Conservation (phyloP, 2,797 vertebrate genomes). For the Coregonus suidteri region DNA sequence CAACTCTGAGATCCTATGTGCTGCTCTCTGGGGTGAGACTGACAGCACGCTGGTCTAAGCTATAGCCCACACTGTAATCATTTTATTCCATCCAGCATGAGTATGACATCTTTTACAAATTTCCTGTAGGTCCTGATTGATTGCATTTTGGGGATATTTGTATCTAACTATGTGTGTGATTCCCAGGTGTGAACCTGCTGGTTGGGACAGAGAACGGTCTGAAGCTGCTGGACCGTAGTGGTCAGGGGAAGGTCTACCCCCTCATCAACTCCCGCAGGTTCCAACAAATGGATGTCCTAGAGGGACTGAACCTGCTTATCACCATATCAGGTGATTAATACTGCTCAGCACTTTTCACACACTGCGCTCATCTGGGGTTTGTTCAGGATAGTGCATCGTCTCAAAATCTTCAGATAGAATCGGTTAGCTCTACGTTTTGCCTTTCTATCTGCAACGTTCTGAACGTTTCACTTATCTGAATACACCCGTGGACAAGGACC, state of each 20-base stretch:
- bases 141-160: background rate
- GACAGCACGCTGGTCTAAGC: background rate
- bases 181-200: constrained; percentile 89
- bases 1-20: constrained; percentile 93
- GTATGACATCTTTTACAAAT: background rate
- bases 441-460: no score
- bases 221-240: constrained; percentile 90
- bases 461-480: no score
- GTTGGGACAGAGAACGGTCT: constrained; percentile 92
- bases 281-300: constrained; percentile 95
- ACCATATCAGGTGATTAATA: constrained; percentile 87
- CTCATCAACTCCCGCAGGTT: constrained; percentile 92
- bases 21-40: constrained; percentile 90
- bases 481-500: background rate
- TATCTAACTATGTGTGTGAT: background rate
- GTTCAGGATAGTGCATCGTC: no score
- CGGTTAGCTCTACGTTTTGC: no score
- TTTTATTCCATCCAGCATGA: background rate
- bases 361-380: background rate
- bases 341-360: background rate
- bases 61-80: background rate
- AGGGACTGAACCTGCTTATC: constrained; percentile 93
- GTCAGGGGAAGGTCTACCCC: constrained; percentile 91
- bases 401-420: no score
- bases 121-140: background rate